Evolutionary conservation across 2,113 vertebrate species (phyloP).

Genomic region (Acrocephalus kingi): DNA sequence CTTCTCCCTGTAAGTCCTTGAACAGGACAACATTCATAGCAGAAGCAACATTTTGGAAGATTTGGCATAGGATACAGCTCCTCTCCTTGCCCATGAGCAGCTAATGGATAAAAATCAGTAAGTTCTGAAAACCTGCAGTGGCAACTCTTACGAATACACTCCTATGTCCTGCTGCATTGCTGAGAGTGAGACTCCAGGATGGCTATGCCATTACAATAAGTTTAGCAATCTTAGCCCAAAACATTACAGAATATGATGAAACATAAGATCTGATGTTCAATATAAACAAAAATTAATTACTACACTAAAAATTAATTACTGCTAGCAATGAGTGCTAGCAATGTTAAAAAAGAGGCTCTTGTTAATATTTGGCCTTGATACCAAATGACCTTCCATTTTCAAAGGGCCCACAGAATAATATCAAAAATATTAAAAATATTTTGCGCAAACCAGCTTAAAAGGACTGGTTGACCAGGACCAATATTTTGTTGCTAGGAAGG

Average conservation of each 20-base stretch:
- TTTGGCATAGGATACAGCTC: neutral
- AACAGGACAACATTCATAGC: neutral
- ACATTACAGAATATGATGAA: neutral
- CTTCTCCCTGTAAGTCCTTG: neutral
- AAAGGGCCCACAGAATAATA: neutral
- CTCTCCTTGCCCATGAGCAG: neutral
- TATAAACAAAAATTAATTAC: neutral
- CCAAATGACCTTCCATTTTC: neutral
- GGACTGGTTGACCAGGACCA: neutral
- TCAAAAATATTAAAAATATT: neutral
- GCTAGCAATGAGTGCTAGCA: neutral
- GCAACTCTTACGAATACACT: neutral
- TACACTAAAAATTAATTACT: neutral
- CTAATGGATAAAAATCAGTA: neutral
- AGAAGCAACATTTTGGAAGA: neutral
- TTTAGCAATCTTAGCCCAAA: neutral
- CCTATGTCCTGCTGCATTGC: neutral
- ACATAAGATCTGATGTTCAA: neutral
- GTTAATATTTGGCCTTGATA: neutral
- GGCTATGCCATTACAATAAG: neutral
- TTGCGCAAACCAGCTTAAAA: neutral
- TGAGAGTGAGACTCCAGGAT: neutral
- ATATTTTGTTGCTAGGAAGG: constrained; percentile 43
- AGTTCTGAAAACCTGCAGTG: neutral
- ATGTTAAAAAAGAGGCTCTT: neutral